These are phyloP conservation scores for Pocota personata DNA, from an alignment of 2,888 invertebrate genomes.

Conservation along the genomic window DNA sequence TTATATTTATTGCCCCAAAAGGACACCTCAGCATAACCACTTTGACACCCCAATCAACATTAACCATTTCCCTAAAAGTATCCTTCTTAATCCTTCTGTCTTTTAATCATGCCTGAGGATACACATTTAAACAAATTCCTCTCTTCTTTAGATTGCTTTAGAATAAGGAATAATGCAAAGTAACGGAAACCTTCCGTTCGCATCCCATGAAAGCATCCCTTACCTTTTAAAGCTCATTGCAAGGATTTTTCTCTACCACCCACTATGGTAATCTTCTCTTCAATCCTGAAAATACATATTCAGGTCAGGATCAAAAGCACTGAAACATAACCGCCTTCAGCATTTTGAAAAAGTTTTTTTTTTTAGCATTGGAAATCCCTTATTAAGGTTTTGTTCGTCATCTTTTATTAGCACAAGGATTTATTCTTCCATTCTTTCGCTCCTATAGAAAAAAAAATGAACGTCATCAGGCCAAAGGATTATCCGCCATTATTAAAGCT, in stretches of 20 bases:
- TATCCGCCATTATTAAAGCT: slow-evolving; percentile 61
- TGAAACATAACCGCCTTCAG: slow-evolving; percentile 58
- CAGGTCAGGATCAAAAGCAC: slow-evolving; percentile 65
- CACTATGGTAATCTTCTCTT: not conserved
- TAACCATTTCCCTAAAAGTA: slow-evolving; percentile 31
- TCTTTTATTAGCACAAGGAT: slow-evolving; percentile 53
- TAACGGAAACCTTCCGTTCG: not conserved
- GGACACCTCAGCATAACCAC: not conserved
- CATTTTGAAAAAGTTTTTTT: not conserved
- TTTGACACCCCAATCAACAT: slow-evolving; percentile 35
- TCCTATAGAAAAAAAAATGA: not conserved
- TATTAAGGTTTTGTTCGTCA: slow-evolving; percentile 61
- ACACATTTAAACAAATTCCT: slow-evolving; percentile 15
- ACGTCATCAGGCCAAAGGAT: slow-evolving; percentile 59
- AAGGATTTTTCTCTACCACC: not conserved
- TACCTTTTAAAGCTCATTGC: slow-evolving; percentile 15
- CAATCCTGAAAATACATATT: slow-evolving; percentile 33
- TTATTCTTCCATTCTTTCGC: slow-evolving; percentile 12
- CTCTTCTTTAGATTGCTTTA: not conserved
- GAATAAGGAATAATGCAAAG: not conserved
- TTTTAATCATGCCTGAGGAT: slow-evolving; percentile 19
- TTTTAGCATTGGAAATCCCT: slow-evolving; percentile 54
- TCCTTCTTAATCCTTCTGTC: slow-evolving; percentile 36
- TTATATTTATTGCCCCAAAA: not conserved
- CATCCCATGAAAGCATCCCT: not conserved